These are phyloP conservation scores for Malthinus flaveolus DNA, from an alignment of 2,888 invertebrate genomes.

Conservation along the genomic window DNA sequence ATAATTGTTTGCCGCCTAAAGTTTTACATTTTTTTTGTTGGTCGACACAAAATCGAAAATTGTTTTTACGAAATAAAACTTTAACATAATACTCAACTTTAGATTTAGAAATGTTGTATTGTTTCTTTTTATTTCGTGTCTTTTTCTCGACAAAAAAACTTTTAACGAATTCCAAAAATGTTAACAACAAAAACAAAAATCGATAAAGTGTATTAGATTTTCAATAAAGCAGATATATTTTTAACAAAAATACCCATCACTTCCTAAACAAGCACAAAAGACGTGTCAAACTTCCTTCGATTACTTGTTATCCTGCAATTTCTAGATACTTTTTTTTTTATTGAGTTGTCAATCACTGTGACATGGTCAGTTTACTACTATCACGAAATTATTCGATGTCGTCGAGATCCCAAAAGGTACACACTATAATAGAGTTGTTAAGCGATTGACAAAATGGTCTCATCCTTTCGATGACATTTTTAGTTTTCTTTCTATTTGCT, in stretches of 20 bases:
- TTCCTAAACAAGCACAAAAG: constrained; percentile 38
- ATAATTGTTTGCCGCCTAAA: constrained; percentile 18
- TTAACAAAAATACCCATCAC: constrained; percentile 38
- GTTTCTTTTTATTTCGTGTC: not conserved
- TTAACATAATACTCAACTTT: no score
- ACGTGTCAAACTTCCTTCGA: constrained; percentile 39
- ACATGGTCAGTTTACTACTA: constrained; percentile 36
- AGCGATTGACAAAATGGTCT: constrained; percentile 17
- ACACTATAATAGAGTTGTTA: constrained; percentile 17
- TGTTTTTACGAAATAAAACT: not conserved
- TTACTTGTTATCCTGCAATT: constrained; percentile 44
- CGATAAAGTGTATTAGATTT: constrained; percentile 10
- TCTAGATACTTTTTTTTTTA: constrained; percentile 40
- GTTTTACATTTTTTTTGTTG: constrained; percentile 18
- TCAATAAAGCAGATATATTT: constrained; percentile 35
- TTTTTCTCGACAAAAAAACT: not conserved
- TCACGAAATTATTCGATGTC: constrained; percentile 25
- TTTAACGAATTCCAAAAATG: not conserved
- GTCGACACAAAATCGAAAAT: constrained; percentile 1
- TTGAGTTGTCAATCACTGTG: constrained; percentile 42
- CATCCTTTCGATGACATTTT: not conserved
- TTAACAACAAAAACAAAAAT: not conserved
- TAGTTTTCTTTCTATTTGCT: no score
- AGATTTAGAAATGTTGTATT: no score
- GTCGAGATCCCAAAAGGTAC: constrained; percentile 19